A percentile compares a stretch with the other conserved stretches of the same genome.
These are phyloP conservation scores for Gasterosteus nipponicus DNA, from an alignment of 2,113 vertebrate genomes.

Conservation along the genomic window DNA sequence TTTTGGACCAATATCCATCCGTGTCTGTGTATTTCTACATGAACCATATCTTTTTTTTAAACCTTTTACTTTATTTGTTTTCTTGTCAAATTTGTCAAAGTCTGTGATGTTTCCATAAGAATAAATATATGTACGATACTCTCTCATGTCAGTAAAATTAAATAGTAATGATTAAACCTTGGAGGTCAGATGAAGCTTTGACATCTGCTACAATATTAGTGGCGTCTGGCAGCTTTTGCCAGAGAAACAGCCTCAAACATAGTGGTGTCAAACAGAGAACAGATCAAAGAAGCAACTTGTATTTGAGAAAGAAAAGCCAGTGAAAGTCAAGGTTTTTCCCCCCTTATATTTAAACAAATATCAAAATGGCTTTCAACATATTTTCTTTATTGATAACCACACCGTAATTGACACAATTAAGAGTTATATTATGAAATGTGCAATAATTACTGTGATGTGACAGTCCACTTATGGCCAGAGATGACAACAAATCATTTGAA, in stretches of 20 bases:
- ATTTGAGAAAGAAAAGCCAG: background rate
- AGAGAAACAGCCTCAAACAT: background rate
- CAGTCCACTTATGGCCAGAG: background rate
- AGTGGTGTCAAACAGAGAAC: background rate
- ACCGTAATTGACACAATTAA: background rate
- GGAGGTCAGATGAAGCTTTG: background rate
- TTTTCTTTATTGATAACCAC: background rate
- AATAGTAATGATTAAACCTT: background rate
- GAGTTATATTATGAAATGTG: background rate
- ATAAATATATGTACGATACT: background rate
- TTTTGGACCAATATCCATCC: background rate
- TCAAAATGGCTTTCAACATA: background rate
- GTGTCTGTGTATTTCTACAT: background rate
- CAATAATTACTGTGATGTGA: background rate
- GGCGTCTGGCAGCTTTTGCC: background rate
- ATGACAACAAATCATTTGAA: background rate
- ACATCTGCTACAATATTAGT: slow-evolving; percentile 10
- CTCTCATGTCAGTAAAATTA: background rate
- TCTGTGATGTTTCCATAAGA: background rate
- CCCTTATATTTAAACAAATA: background rate
- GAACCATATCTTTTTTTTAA: background rate
- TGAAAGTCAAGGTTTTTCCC: background rate
- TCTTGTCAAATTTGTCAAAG: background rate
- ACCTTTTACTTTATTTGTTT: no score
- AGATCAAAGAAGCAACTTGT: background rate